Percentiles rank a stretch among this genome's conserved stretches.
Evolutionary conservation across 2,113 vertebrate genomes (phyloP).

Genomic region (Larimichthys crocea): DNA sequence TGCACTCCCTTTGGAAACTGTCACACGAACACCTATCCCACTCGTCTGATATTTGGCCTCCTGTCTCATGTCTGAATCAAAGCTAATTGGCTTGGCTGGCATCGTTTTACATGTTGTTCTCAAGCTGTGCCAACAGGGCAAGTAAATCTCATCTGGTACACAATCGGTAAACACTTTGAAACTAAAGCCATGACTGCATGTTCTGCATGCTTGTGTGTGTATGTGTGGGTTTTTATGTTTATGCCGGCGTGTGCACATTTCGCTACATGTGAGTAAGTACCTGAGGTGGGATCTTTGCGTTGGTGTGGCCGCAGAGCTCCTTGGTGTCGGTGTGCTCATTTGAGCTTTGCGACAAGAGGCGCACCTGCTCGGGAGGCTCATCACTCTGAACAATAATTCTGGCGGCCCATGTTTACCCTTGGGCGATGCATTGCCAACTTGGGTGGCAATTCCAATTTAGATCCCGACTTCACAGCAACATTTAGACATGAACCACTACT

Average conservation of each 20-base stretch:
- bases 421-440: background rate
- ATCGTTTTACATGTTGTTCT: constrained; percentile 64
- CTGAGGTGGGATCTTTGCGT: constrained; percentile 13
- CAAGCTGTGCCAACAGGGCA: constrained; percentile 66
- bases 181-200: constrained; percentile 42
- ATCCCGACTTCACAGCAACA: background rate
- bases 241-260: constrained; percentile 18
- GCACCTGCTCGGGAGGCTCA: constrained; percentile 61
- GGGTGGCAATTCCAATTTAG: constrained; percentile 18
- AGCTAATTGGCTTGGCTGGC: constrained; percentile 73
- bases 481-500: background rate
- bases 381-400: constrained; percentile 38
- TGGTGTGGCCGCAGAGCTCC: background rate
- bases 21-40: constrained; percentile 11
- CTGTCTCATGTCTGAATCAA: constrained; percentile 72
- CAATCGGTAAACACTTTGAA: constrained; percentile 58
- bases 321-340: constrained; percentile 40
- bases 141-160: constrained; percentile 62
- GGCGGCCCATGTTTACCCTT: constrained; percentile 38
- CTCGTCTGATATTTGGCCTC: constrained; percentile 57
- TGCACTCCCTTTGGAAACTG: constrained; percentile 15
- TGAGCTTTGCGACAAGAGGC: constrained; percentile 51
- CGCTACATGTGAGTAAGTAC: constrained; percentile 27
- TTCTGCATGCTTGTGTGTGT: constrained; percentile 18
- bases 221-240: background rate